Evolutionary conservation across 1,140 invertebrate genomes (phyloP).

Genomic region (Apocrypta bakeri): DNA sequence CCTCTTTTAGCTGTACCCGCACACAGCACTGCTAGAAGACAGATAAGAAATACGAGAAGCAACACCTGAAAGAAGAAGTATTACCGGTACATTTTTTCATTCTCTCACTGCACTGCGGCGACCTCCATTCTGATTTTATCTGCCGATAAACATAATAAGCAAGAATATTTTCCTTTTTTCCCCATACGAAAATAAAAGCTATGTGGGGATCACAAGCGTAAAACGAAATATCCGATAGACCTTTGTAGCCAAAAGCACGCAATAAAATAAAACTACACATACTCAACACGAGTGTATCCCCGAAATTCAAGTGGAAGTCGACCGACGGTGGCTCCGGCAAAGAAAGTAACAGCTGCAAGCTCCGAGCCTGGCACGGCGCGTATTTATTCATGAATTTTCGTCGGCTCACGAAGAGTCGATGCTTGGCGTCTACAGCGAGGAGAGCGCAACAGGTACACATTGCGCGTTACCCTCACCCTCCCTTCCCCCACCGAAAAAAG

Average conservation of each 20-base stretch:
- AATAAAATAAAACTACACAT: too few relatives aligned
- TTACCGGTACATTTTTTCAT: not conserved
- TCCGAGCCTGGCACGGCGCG: not conserved
- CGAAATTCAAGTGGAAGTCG: not conserved
- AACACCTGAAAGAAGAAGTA: conserved; percentile 17
- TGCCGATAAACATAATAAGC: not conserved
- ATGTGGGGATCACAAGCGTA: too few relatives aligned
- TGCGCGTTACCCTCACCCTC: not conserved
- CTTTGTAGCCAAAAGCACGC: too few relatives aligned
- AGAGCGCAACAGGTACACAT: conserved; percentile 34
- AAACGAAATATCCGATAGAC: too few relatives aligned
- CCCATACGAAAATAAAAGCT: not conserved
- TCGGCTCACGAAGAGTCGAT: conserved; percentile 30
- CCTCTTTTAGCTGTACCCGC: too few relatives aligned
- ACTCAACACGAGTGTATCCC: not conserved
- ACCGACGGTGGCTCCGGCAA: not conserved
- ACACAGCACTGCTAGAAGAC: not conserved
- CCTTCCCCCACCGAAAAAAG: not conserved
- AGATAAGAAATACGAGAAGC: not conserved
- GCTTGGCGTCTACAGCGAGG: not conserved
- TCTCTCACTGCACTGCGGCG: not conserved
- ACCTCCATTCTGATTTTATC: conserved; percentile 24
- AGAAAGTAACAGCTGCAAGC: not conserved
- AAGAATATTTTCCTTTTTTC: not conserved
- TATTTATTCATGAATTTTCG: conserved; percentile 48